phyloP scores from a whole-genome alignment of 2,888 invertebrate genomes.

The Azorinus chamasolen region DNA sequence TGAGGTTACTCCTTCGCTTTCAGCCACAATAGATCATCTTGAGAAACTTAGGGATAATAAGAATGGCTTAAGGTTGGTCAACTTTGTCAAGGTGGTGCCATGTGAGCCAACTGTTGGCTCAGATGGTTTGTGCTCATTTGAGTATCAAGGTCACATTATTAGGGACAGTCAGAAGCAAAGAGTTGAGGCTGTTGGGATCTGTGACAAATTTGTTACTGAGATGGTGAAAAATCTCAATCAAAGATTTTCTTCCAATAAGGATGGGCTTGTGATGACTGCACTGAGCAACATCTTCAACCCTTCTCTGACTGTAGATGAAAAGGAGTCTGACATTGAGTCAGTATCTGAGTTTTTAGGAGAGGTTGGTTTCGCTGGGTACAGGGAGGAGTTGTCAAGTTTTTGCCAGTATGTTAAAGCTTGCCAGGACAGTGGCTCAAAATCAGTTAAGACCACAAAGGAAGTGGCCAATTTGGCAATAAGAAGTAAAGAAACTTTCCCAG shows the following conservation, averaged over 20 bases:
- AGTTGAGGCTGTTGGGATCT: slow-evolving; percentile 32
- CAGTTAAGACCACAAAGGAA: too few species aligned
- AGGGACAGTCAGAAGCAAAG: slow-evolving; percentile 46
- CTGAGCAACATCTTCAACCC: neutral
- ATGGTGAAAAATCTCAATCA: slow-evolving; percentile 29
- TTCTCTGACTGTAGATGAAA: too few species aligned
- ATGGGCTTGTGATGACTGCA: slow-evolving; percentile 9
- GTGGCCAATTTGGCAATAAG: too few species aligned
- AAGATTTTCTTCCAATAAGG: slow-evolving; percentile 39
- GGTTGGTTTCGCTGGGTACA: too few species aligned
- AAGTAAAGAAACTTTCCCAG: too few species aligned
- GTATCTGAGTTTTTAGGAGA: too few species aligned
- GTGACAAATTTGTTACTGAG: slow-evolving; percentile 13
- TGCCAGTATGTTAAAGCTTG: too few species aligned
- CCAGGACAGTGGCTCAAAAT: too few species aligned
- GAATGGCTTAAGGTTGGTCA: neutral
- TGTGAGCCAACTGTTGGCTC: slow-evolving; percentile 12
- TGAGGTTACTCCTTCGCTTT: slow-evolving; percentile 32
- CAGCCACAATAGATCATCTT: neutral
- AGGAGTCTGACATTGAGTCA: too few species aligned
- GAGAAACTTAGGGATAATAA: neutral
- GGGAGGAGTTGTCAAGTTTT: too few species aligned
- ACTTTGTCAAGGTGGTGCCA: neutral
- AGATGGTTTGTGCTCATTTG: slow-evolving; percentile 34
- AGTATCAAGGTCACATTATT: slow-evolving; percentile 34